phyloP scores from a whole-genome alignment of 2,888 invertebrate species.

The Dasysyrphus tricinctus region DNA sequence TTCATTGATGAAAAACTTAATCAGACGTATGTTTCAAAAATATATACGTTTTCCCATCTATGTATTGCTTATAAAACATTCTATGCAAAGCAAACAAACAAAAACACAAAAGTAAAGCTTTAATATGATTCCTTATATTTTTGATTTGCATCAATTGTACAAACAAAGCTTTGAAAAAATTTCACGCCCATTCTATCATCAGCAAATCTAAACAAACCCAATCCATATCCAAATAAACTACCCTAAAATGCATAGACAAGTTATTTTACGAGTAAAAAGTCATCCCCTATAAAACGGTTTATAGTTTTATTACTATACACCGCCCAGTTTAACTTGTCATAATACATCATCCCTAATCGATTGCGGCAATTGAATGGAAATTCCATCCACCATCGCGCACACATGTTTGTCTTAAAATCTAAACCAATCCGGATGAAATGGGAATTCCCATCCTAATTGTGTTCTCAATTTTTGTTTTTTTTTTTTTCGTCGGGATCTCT shows the following conservation, averaged over 20 bases:
- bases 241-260: background rate
- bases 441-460: conserved; percentile 72
- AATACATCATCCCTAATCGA: conserved; percentile 71
- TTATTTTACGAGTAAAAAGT: background rate
- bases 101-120: too few relatives aligned
- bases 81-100: too few relatives aligned
- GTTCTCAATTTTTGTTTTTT: conserved; percentile 43
- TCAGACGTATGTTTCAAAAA: too few relatives aligned
- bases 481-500: conserved; percentile 43
- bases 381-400: conserved; percentile 55
- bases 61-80: too few relatives aligned
- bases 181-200: conserved; percentile 54
- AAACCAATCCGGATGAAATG: conserved; percentile 56
- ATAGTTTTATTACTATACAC: conserved; percentile 62
- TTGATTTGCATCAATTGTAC: background rate
- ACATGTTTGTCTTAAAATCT: conserved; percentile 16
- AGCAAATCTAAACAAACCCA: conserved; percentile 50
- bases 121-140: background rate
- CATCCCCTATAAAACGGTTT: conserved; percentile 40
- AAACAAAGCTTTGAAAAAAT: conserved; percentile 40
- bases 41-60: too few relatives aligned
- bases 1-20: too few relatives aligned
- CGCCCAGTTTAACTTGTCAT: conserved; percentile 71
- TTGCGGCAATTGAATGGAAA: conserved; percentile 64
- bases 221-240: background rate